A percentile compares a stretch with the other conserved stretches of the same genome.
Conservation (phyloP, 2,888 invertebrate genomes). For the Cantharis flavilabris region DNA sequence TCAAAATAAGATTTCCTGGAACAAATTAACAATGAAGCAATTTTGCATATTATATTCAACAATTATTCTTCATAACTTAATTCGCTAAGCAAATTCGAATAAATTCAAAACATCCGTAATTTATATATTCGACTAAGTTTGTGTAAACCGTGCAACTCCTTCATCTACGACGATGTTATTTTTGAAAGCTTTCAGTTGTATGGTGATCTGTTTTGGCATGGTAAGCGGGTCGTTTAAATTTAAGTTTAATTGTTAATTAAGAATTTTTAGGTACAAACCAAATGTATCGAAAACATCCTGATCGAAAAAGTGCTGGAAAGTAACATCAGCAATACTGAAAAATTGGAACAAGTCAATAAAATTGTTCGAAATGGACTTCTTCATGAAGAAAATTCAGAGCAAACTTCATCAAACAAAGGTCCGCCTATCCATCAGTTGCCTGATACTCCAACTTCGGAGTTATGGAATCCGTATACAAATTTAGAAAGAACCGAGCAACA, state of each 20-base stretch:
- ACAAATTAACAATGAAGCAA: neutral
- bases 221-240: neutral
- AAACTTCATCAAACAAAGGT: neutral
- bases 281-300: neutral
- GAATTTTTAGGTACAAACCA: neutral
- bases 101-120: neutral
- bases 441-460: too few species aligned
- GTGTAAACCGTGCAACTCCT: neutral
- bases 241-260: neutral
- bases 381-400: neutral
- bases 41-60: neutral
- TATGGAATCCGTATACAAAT: too few species aligned
- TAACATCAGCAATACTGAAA: neutral
- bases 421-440: too few species aligned
- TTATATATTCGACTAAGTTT: neutral
- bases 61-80: neutral
- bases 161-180: neutral
- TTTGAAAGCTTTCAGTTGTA: neutral
- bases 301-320: neutral
- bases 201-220: neutral
- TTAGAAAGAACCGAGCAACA: too few species aligned
- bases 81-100: neutral
- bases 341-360: neutral
- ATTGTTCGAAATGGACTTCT: neutral
- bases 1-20: neutral